These are phyloP conservation scores for Cheumatopsyche charites DNA, from an alignment of 1,140 invertebrate genomes.

Conservation along the genomic window DNA sequence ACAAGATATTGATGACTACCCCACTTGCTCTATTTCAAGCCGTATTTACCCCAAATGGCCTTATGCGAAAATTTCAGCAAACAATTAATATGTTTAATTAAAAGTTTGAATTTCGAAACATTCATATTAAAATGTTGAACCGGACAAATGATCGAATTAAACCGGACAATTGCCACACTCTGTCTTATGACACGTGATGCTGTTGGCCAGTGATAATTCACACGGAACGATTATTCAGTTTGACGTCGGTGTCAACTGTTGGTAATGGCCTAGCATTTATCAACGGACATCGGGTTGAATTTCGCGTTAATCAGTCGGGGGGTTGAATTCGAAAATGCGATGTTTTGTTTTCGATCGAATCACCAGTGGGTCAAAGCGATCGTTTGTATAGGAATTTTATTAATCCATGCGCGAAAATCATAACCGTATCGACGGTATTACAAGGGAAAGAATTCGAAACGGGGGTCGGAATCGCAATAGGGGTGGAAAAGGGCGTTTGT, in stretches of 20 bases:
- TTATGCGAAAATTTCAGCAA: no score
- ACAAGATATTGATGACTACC: no score
- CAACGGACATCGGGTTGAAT: constrained; percentile 26
- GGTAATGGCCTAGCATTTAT: constrained; percentile 46
- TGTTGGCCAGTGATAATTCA: constrained; percentile 31
- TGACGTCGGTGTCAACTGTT: constrained; percentile 38
- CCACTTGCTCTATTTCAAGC: no score
- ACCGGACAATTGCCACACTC: neutral
- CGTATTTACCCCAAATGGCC: no score
- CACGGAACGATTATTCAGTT: constrained; percentile 22
- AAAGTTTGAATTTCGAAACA: no score
- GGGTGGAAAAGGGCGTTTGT: constrained; percentile 34
- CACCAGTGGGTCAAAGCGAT: neutral
- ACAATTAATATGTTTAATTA: no score
- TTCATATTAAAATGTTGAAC: no score
- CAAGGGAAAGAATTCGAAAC: neutral
- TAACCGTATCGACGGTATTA: constrained; percentile 38
- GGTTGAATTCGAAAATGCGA: constrained; percentile 7
- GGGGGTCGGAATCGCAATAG: constrained; percentile 8
- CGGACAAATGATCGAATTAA: no score
- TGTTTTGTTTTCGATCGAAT: no score
- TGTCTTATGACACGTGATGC: constrained; percentile 27
- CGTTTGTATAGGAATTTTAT: constrained; percentile 11
- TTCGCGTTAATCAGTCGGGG: constrained; percentile 1
- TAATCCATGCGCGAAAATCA: constrained; percentile 48